Base-by-base conservation (phyloP, 2,113 vertebrate species). In the Struthio camelus region DNA sequence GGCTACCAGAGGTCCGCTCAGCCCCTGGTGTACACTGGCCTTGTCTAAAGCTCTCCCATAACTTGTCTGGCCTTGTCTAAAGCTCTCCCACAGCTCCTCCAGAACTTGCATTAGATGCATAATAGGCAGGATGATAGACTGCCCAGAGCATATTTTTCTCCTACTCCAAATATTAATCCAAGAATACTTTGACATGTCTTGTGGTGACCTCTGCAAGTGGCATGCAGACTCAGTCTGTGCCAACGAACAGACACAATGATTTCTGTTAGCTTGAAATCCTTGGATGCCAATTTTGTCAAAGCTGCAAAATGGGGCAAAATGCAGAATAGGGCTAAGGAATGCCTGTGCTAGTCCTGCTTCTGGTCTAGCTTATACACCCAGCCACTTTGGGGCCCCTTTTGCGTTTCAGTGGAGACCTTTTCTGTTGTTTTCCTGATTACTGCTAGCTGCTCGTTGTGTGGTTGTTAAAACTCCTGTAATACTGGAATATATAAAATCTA, bases 181-280 rank as follows among this genome's bases (percentile, higher is more conserved):
- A 50, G 66, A 69, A 14, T 0, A 0, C 19, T 84, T 24, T 59
- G 73, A 42, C 8, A 4, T 2, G 0, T 48, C 78, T 87, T 0
- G 0, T 28, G 64, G 28, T 6, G 30, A 71, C 24, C 30, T 79
- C 70, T 91, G 65, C 9, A 66, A 51, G 56, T 0, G 0, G 9
- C 22, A 25, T 14, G 18, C 61, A 61, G 53, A 34, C n/a, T 56
- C 1, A 1, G 46, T 6, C 62, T 86, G 59, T 66, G 0, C 25
- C 1, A 0, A 9, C 17, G 32, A 61, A 22, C 0, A 0, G 75
- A 36, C 27, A 46, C 2, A 9, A 80, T 34, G 9, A 50, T n/a
- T 38, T 83, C 80, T 44, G 48, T 11, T 48, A 61, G 53, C n/a
- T 46, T 77, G 44, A 80, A 91, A 80, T 32, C 19, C 14, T 56